A percentile compares a stretch with the other conserved stretches of the same genome.
Evolutionary conservation across 92 coral and sea anemone genomes (phyloP).

Genomic region (Parazoanthus swiftii): DNA sequence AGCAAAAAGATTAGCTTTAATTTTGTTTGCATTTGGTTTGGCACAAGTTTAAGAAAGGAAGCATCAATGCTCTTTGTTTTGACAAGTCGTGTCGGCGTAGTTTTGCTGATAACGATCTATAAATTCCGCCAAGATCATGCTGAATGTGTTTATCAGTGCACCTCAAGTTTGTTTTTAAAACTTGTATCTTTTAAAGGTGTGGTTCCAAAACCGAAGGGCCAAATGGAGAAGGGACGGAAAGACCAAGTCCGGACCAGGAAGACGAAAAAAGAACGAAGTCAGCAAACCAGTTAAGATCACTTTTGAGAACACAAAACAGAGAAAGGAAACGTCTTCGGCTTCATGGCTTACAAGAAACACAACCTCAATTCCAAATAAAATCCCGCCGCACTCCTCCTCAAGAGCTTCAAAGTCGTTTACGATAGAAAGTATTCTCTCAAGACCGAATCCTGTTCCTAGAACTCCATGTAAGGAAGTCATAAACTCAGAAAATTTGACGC

Average conservation of each 20-base stretch:
- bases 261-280: slow-evolving; percentile 85
- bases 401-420: slow-evolving; percentile 56
- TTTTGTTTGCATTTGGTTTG: background rate
- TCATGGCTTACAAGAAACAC: background rate
- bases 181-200: slow-evolving; percentile 65
- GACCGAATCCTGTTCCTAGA: slow-evolving; percentile 57
- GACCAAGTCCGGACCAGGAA: slow-evolving; percentile 87
- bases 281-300: slow-evolving; percentile 55
- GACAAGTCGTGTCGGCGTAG: slow-evolving; percentile 23
- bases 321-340: background rate
- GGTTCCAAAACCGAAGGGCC: slow-evolving; percentile 98
- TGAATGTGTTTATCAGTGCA: background rate
- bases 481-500: background rate
- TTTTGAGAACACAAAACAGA: slow-evolving; percentile 10
- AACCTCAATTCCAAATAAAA: background rate
- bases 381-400: background rate
- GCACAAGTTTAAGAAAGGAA: slow-evolving; percentile 21
- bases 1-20: background rate
- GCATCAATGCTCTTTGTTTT: slow-evolving; percentile 19
- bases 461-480: background rate
- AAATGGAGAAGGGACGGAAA: slow-evolving; percentile 92
- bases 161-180: background rate
- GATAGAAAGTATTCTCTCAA: slow-evolving; percentile 79
- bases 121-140: slow-evolving; percentile 8
- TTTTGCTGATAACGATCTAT: slow-evolving; percentile 34